Conservation (phyloP, 2,888 invertebrate genomes). For the Tuberolachnus salignus region DNA sequence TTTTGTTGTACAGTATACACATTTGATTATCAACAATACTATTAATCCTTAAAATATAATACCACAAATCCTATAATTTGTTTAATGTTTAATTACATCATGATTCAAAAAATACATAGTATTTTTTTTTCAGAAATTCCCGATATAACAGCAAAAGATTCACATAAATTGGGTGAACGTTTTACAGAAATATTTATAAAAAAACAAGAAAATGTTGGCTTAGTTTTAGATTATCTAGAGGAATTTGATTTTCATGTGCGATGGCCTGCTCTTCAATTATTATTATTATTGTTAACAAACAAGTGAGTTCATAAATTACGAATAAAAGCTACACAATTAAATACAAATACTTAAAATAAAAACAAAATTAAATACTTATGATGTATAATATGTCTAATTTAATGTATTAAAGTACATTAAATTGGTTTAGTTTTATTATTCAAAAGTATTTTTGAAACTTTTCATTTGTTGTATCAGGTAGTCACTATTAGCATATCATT, state of each 20-base stretch:
- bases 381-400: background rate
- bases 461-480: background rate
- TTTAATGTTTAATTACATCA: constrained; percentile 54
- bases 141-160: constrained; percentile 62
- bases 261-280: constrained; percentile 84
- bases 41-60: too few species aligned
- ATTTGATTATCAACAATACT: too few species aligned
- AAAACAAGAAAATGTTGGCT: constrained; percentile 79
- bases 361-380: background rate
- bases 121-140: constrained; percentile 59
- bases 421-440: background rate
- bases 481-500: too few species aligned
- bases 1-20: too few species aligned
- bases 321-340: background rate
- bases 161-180: constrained; percentile 80
- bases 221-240: constrained; percentile 83
- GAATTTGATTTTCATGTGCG: constrained; percentile 95
- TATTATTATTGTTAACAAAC: constrained; percentile 86
- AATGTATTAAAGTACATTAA: background rate
- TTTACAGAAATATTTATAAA: constrained; percentile 98
- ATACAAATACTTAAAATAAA: background rate
- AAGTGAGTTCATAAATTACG: constrained; percentile 61
- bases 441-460: background rate
- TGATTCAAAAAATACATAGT: background rate
- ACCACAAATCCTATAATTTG: too few species aligned